These are phyloP conservation scores for Ailuropoda melanoleuca DNA, from an alignment of 2,113 vertebrate species.

Conservation along the genomic window DNA sequence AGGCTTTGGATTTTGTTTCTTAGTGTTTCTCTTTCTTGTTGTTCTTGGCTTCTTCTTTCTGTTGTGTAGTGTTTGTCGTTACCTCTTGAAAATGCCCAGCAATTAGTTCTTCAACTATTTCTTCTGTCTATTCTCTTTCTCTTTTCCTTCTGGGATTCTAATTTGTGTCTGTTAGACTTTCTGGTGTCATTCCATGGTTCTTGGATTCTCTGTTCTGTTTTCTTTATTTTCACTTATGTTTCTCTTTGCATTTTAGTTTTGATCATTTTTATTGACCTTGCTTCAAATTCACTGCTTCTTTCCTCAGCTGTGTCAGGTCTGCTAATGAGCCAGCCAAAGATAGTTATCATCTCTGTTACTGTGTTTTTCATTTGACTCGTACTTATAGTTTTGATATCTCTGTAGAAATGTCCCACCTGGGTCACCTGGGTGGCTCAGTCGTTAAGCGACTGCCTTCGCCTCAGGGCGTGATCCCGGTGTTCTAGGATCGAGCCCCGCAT, in stretches of 20 bases:
- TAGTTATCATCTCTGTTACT: not conserved
- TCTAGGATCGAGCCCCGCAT: no score
- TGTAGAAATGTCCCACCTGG: not conserved
- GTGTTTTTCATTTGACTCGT: not conserved
- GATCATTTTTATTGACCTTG: not conserved
- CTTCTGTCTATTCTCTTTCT: not conserved
- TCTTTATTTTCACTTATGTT: not conserved
- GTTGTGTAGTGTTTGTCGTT: not conserved
- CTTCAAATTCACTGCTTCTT: slow-evolving; percentile 2
- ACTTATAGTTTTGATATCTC: not conserved
- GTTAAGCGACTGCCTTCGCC: no score
- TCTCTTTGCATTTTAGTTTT: not conserved
- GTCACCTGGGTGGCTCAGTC: no score
- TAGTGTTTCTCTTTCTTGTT: not conserved
- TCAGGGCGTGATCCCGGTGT: no score
- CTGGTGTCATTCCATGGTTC: not conserved
- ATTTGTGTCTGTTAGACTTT: not conserved
- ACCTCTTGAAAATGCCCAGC: not conserved
- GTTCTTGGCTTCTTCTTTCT: not conserved
- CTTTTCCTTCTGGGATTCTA: not conserved
- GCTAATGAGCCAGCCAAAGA: not conserved
- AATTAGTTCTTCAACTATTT: slow-evolving; percentile 40
- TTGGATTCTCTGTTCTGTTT: not conserved
- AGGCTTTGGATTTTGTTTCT: not conserved
- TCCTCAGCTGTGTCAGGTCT: not conserved